A percentile compares a stretch with the other conserved stretches of the same genome.
phyloP scores from a whole-genome alignment of 2,888 invertebrate species.

The Sceliomorpha sp. region DNA sequence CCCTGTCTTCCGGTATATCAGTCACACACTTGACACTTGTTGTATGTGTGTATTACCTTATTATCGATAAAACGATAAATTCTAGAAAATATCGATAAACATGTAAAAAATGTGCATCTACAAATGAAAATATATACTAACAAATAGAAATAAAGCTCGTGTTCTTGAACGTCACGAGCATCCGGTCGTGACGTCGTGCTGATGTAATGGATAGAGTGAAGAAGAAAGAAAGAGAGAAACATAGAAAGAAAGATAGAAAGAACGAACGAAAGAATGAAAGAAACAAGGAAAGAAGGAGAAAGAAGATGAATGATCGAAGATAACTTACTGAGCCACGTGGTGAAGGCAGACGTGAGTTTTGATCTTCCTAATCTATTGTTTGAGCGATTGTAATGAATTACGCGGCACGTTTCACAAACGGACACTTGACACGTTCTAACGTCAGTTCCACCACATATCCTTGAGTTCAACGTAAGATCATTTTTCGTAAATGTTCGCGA shows the following conservation, averaged over 20 bases:
- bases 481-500: slow-evolving; percentile 22
- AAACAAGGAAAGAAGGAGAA: not conserved
- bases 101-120: too few species aligned
- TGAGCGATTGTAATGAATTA: slow-evolving; percentile 20
- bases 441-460: slow-evolving; percentile 16
- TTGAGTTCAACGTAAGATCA: slow-evolving; percentile 18
- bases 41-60: too few species aligned
- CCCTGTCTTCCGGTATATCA: too few species aligned
- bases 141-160: too few species aligned
- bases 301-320: slow-evolving; percentile 34
- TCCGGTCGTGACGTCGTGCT: too few species aligned
- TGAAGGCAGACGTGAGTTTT: slow-evolving; percentile 53
- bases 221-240: not conserved
- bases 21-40: too few species aligned
- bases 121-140: too few species aligned
- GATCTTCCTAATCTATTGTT: slow-evolving; percentile 41
- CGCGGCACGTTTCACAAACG: slow-evolving; percentile 38
- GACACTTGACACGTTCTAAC: slow-evolving; percentile 51
- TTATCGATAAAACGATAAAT: too few species aligned
- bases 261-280: not conserved
- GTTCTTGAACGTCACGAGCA: too few species aligned
- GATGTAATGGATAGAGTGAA: not conserved
- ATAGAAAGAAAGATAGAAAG: not conserved
- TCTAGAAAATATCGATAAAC: too few species aligned
- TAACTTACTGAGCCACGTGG: slow-evolving; percentile 78